phyloP scores from a whole-genome alignment of 2,113 vertebrate genomes.

The Quiscalus mexicanus region DNA sequence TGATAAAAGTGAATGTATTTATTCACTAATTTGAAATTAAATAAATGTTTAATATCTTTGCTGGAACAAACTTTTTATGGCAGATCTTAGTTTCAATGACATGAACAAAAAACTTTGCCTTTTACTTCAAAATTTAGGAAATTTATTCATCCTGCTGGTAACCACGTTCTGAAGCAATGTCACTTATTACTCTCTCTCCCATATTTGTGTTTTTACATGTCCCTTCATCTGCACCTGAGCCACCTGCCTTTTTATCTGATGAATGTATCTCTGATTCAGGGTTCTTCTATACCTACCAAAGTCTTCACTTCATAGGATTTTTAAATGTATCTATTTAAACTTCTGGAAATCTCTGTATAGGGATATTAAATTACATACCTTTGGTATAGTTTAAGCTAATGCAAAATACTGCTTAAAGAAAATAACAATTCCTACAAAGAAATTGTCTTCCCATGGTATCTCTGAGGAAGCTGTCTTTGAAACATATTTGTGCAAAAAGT shows the following conservation, averaged over 20 bases:
- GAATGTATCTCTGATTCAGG: neutral
- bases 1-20: neutral
- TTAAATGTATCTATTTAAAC: neutral
- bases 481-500: neutral
- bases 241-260: neutral
- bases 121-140: neutral
- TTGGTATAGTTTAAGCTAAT: neutral
- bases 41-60: neutral
- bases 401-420: neutral
- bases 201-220: neutral
- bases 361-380: neutral
- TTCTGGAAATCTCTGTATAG: neutral
- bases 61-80: neutral
- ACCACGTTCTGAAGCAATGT: rapidly evolving
- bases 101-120: neutral
- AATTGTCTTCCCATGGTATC: neutral
- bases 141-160: neutral
- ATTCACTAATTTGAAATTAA: neutral
- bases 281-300: neutral
- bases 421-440: neutral
- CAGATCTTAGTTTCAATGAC: neutral
- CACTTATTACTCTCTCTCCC: neutral
- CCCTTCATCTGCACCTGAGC: neutral
- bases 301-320: neutral
- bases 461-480: neutral